Percentiles rank a stretch among this genome's conserved stretches.
Evolutionary conservation across 2,797 vertebrate genomes (phyloP).

Genomic region (Vireo griseus): DNA sequence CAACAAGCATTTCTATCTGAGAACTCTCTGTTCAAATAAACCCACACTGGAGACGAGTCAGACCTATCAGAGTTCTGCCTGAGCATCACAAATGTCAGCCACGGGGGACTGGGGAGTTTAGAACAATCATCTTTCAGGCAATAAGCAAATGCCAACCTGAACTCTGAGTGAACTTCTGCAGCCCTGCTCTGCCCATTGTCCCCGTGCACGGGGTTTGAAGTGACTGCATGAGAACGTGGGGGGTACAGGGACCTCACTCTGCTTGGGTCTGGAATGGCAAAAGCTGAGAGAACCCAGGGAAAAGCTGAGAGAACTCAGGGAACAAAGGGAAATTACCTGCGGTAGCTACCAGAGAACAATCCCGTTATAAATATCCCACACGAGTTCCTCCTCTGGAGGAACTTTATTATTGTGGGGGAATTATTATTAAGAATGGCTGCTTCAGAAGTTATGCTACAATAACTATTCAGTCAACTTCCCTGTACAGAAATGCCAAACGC

Average conservation of each 20-base stretch:
- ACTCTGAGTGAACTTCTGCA: constrained; percentile 18
- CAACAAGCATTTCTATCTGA: not conserved
- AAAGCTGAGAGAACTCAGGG: not conserved
- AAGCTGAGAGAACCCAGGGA: not conserved
- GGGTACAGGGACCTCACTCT: not conserved
- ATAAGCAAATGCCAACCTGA: not conserved
- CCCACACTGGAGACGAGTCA: not conserved
- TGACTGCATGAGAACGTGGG: not conserved
- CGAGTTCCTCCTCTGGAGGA: not conserved
- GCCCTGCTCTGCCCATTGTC: constrained; percentile 1
- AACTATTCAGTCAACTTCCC: constrained; percentile 49
- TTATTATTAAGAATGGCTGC: constrained; percentile 30
- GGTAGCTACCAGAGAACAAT: not conserved
- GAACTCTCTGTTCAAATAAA: not conserved
- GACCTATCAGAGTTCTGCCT: not conserved
- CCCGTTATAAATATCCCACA: constrained; percentile 1
- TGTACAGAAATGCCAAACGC: not conserved
- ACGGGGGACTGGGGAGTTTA: not conserved
- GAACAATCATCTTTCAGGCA: not conserved
- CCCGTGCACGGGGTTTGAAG: not conserved
- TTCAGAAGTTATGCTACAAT: constrained; percentile 19
- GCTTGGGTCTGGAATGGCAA: not conserved
- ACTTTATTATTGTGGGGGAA: not conserved
- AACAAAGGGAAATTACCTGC: constrained; percentile 52
- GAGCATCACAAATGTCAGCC: not conserved